Evolutionary conservation across 2,888 invertebrate genomes (phyloP).

Genomic region (Pogonocherus hispidulus): DNA sequence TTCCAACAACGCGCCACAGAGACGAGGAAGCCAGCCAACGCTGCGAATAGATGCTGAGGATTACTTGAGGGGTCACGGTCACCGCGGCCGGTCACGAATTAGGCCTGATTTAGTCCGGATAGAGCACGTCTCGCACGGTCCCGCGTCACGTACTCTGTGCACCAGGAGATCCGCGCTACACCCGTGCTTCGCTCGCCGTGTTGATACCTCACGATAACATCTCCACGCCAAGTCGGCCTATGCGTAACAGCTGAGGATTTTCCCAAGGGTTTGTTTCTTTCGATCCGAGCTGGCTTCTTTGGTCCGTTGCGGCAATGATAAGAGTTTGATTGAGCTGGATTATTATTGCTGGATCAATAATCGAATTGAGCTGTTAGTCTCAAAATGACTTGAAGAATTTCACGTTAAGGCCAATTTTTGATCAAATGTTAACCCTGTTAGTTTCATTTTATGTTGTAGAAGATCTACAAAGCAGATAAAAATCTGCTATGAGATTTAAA

Average conservation of each 20-base stretch:
- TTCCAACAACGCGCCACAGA: neutral
- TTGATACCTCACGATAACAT: slow-evolving; percentile 33
- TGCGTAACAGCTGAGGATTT: slow-evolving; percentile 7
- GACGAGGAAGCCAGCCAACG: neutral
- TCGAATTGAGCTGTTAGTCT: too few species aligned
- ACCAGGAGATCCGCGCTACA: slow-evolving; percentile 46
- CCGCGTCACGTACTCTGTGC: slow-evolving; percentile 53
- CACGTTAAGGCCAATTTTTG: too few species aligned
- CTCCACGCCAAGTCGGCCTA: slow-evolving; percentile 20
- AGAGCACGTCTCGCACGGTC: slow-evolving; percentile 55
- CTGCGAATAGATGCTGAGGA: neutral
- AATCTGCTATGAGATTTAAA: too few species aligned
- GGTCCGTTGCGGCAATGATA: too few species aligned
- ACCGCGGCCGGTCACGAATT: slow-evolving; percentile 54
- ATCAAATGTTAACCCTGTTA: too few species aligned
- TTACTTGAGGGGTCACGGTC: slow-evolving; percentile 51
- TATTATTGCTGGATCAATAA: too few species aligned
- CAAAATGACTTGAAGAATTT: too few species aligned
- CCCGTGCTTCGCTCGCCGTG: slow-evolving; percentile 11
- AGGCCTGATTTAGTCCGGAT: slow-evolving; percentile 55
- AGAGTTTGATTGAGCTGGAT: too few species aligned
- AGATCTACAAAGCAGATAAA: too few species aligned
- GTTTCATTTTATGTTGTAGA: too few species aligned
- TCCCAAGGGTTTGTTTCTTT: slow-evolving; percentile 13
- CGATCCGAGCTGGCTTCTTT: neutral